Percentiles rank a stretch among this genome's conserved stretches.
Conservation (phyloP, 35 echinoderm and acorn worm species). For the Heliocidaris tuberculata region DNA sequence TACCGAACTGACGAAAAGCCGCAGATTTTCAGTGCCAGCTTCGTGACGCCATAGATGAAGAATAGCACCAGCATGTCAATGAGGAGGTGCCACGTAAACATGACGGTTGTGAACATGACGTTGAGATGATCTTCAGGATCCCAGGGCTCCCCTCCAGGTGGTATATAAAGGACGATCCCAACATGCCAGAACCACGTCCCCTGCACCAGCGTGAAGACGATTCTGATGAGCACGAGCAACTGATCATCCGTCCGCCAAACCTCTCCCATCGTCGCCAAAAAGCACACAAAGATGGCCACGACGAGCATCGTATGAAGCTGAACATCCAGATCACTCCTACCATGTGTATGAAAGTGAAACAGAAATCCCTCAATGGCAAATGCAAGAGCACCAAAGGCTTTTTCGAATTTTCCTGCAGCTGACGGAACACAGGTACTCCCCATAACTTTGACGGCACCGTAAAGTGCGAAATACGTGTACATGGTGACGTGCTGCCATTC, state of each 20-base stretch:
- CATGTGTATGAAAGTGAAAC: conserved; percentile 81
- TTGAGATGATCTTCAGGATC: conserved; percentile 67
- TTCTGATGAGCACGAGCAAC: conserved; percentile 65
- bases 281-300: conserved; percentile 68
- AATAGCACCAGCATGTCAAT: conserved; percentile 73
- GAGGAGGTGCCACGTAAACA: conserved; percentile 87
- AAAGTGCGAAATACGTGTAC: conserved; percentile 93
- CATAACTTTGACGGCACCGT: conserved; percentile 56
- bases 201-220: conserved; percentile 76
- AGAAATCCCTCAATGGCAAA: conserved; percentile 86
- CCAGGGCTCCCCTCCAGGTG: conserved; percentile 76
- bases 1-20: conserved; percentile 62
- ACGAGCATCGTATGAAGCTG: conserved; percentile 74
- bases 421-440: conserved; percentile 53
- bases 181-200: conserved; percentile 95
- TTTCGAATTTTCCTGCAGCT: conserved; percentile 59
- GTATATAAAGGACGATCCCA: conserved; percentile 73
- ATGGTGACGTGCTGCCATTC: conserved; percentile 98
- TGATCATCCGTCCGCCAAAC: conserved; percentile 56
- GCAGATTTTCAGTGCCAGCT: conserved; percentile 53
- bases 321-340: conserved; percentile 75
- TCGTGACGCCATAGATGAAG: conserved; percentile 61
- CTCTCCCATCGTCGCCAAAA: conserved; percentile 53
- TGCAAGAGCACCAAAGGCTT: conserved; percentile 69
- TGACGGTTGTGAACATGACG: conserved; percentile 73